A percentile compares a stretch with the other conserved stretches of the same genome.
Evolutionary conservation across 2,888 invertebrate species (phyloP).

Genomic region (Beris chalybata): DNA sequence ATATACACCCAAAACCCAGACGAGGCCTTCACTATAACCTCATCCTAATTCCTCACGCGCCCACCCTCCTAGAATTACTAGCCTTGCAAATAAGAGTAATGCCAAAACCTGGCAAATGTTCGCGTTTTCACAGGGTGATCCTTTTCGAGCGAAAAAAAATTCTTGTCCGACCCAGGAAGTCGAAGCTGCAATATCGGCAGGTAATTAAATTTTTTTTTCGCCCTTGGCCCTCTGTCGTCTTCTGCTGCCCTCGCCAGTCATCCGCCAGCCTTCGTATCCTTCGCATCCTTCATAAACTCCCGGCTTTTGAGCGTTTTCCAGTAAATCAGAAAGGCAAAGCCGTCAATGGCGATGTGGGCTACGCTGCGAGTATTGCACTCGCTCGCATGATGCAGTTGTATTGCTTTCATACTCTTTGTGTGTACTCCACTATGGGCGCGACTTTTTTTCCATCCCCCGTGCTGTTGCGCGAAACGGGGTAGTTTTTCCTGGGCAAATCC

Average conservation of each 20-base stretch:
- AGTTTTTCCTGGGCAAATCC: constrained; percentile 31
- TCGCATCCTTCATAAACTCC: too few relatives aligned
- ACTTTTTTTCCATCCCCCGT: constrained; percentile 11
- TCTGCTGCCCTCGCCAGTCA: not conserved
- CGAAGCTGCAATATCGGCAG: constrained; percentile 35
- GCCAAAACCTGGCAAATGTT: constrained; percentile 5
- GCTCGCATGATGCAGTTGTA: constrained; percentile 4
- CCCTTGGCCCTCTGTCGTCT: constrained; percentile 32
- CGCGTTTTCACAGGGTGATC: not conserved
- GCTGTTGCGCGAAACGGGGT: constrained; percentile 2
- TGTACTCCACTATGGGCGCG: constrained; percentile 9
- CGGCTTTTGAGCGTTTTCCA: constrained; percentile 18
- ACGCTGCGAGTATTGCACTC: not conserved
- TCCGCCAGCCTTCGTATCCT: too few relatives aligned
- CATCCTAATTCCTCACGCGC: not conserved
- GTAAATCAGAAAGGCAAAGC: constrained; percentile 5
- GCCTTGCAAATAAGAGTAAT: constrained; percentile 8
- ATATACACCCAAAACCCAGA: constrained; percentile 23
- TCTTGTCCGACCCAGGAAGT: constrained; percentile 33
- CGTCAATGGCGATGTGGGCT: constrained; percentile 12
- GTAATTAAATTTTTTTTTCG: constrained; percentile 39
- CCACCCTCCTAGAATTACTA: constrained; percentile 15
- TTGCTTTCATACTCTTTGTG: constrained; percentile 1
- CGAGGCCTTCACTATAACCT: not conserved
- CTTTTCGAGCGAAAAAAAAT: not conserved